Base-by-base conservation (phyloP, 2,113 vertebrate genomes). In the Bombycilla garrulus region DNA sequence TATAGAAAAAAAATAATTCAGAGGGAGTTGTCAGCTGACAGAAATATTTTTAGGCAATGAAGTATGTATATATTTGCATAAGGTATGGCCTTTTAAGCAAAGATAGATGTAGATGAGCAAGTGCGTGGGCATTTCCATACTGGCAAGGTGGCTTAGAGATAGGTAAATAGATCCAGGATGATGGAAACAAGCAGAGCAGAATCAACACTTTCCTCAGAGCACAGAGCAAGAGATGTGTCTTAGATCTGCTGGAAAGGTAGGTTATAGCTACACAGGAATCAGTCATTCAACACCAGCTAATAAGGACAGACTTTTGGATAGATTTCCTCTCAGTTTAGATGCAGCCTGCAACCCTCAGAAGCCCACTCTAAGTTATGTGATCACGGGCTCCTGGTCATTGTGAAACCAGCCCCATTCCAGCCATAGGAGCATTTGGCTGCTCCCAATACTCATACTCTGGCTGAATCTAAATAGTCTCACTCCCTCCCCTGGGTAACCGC, bases 1-100 rank as follows among this genome's bases (percentile, higher is more conserved):
- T 81, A 58, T 42, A 44, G 35, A 12, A 69, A 86, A 95, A 72
- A 73, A 82, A 14, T 5, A 29, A 72, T 17, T 91, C 81, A 81
- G 76, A 92, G 44, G 79, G 71, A 82, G 76, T 38, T 89, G 66
- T 91, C 95, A 93, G 76, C 48, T 92, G 89, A 92, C 53, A 86
- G 26, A 81, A 89, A 60, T 94, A 90, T 95, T 96, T 93, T 87
- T 96, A 81, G 84, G 29, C 38, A 86, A 69, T 91, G 86, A 94
- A 77, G 66, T 71, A 86, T 64, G 54, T 96, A 74, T 66, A 62
- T 85, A 90, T 89, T 91, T 85, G 82, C 77, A 92, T 90, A 89
- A 92, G 67, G 60, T 92, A 92, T 54, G 65, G 40, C 81, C 74
- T 96, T 96, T 92, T 81, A 76, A 86, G 66, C 42, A 86, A 93